Conservation (phyloP, 2,888 invertebrate genomes). For the Drosophila paramelanica region DNA sequence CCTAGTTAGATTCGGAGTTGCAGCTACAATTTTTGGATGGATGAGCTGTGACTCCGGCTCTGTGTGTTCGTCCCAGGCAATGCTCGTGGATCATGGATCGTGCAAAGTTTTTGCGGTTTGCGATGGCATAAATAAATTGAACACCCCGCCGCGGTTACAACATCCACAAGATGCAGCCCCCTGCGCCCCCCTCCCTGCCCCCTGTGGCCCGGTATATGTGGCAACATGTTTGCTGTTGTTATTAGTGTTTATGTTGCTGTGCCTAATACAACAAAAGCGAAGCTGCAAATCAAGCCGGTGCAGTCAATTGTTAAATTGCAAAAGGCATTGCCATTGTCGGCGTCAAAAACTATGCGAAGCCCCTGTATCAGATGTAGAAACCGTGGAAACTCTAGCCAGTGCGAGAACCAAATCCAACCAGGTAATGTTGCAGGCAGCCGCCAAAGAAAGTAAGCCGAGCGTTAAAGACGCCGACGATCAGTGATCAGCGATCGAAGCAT, state of each 20-base stretch:
- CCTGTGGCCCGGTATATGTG: conserved; percentile 6
- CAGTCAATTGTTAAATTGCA: conserved; percentile 84
- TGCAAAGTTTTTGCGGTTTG: conserved; percentile 67
- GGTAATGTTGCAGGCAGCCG: conserved; percentile 23
- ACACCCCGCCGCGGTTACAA: conserved; percentile 40
- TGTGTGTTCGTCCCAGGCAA: not conserved
- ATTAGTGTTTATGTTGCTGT: conserved; percentile 7
- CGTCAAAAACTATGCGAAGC: conserved; percentile 57
- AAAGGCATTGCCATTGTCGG: conserved; percentile 82
- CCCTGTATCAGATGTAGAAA: conserved; percentile 41
- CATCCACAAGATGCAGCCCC: conserved; percentile 24
- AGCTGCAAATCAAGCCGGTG: conserved; percentile 54
- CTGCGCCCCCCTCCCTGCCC: not conserved
- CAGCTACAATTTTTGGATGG: conserved; percentile 24
- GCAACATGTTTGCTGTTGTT: conserved; percentile 22
- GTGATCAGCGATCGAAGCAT: conserved; percentile 30
- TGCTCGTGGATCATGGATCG: conserved; percentile 43
- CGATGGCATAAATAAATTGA: conserved; percentile 68
- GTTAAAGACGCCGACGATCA: conserved; percentile 51
- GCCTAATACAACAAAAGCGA: conserved; percentile 8
- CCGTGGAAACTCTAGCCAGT: conserved; percentile 57
- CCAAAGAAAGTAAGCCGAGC: conserved; percentile 43
- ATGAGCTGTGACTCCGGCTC: conserved; percentile 17
- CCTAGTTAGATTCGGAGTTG: conserved; percentile 28
- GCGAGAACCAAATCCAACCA: conserved; percentile 52